phyloP scores from a whole-genome alignment of 2,888 invertebrate species.

The Petrolisthes manimaculis region DNA sequence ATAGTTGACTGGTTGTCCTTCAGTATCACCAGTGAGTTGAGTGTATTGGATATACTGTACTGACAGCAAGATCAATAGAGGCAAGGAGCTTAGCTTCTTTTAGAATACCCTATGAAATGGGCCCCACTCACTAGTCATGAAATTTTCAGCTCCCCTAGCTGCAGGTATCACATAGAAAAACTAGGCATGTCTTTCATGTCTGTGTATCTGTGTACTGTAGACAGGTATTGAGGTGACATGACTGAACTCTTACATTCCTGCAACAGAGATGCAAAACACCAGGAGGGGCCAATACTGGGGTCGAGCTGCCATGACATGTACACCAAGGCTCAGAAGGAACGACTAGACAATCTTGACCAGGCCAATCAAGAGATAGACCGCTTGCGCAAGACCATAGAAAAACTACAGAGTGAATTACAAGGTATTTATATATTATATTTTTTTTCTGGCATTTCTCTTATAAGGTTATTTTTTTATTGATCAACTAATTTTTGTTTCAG shows the following conservation, averaged over 20 bases:
- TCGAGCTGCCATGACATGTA: constrained; percentile 58
- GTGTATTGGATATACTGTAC: no score
- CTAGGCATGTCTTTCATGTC: not conserved
- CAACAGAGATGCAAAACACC: constrained; percentile 45
- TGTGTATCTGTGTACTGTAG: not conserved
- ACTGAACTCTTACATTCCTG: not conserved
- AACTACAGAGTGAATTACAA: constrained; percentile 83
- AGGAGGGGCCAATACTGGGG: constrained; percentile 44
- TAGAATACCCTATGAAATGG: no score
- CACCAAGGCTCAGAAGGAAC: constrained; percentile 71
- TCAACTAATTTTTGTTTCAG: no score
- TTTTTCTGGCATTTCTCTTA: no score
- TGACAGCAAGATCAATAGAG: no score
- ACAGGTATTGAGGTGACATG: not conserved
- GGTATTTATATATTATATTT: constrained; percentile 68
- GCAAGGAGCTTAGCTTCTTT: no score
- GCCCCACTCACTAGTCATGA: no score
- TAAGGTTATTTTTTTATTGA: no score
- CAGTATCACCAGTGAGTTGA: no score
- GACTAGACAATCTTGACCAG: constrained; percentile 83
- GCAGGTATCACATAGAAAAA: not conserved
- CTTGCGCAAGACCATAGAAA: constrained; percentile 84
- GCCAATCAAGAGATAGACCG: constrained; percentile 88
- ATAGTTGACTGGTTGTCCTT: no score
- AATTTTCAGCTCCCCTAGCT: no score